Evolutionary conservation across 1,140 invertebrate genomes (phyloP), one percentile per base, ranked within the genome.

Genomic region (Oscheius sp.): DNA sequence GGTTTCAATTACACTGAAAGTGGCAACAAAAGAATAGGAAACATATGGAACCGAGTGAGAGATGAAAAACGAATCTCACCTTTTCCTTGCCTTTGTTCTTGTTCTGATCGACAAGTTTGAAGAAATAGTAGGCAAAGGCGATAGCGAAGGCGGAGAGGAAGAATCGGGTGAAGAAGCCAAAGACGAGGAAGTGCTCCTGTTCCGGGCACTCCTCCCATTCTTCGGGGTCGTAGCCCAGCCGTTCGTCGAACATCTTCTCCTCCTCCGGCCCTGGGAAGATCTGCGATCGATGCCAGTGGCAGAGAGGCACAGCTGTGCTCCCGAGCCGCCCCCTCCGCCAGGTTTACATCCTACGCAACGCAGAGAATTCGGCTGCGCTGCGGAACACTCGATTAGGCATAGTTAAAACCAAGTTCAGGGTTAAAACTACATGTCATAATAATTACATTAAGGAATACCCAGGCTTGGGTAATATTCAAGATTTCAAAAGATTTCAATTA

Each of bases 141-240:
- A 77, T 68, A 36, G 76, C 76, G 28, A 20, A 49, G 20, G 71
- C 26, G 3, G 73, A 64, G 34, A 77, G 75, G 26, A 77, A 13
- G 38, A 78, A 71, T 7, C 76, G 61, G 18, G 76, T 77, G 75
- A 77, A 77, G 31, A 63, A 61, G 46, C 61, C 68, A 64, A 77
- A 77, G 0, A 77, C 68, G 34, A 82, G 61, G 42, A 79, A 77
- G 58, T 81, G 78, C 28, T 82, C 79, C n/a, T 67, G 35, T 23
- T 73, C 73, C 4, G 75, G 70, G 32, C 80, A 82, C 55, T 82
- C 79, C 64, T 82, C 80, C 80, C 78, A 79, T 52, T 79, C 78
- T 32, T 82, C 80, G 3, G 80, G 80, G 73, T 82, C 80, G 49
- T 82, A 82, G 61, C 80, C 80, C 29, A 82, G 80, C 63, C 79